Percentiles rank a stretch among this genome's conserved stretches.
These are phyloP conservation scores for Cottus gobio DNA, from an alignment of 2,113 vertebrate species.

Conservation along the genomic window DNA sequence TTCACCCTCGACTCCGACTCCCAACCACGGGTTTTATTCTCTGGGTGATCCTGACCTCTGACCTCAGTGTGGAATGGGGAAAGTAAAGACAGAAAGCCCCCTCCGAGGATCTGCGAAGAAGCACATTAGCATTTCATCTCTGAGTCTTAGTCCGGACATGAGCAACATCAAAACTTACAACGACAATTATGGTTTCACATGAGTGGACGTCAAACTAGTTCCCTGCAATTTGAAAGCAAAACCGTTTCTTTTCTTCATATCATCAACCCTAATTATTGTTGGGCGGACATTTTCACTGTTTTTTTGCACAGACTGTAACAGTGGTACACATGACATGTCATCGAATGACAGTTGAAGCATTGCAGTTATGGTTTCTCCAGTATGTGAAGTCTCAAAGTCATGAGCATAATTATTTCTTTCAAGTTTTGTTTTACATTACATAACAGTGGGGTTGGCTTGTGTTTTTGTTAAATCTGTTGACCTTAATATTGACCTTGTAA, in stretches of 20 bases:
- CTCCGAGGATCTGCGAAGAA: not conserved
- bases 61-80: not conserved
- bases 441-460: not conserved
- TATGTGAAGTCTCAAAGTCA: not conserved
- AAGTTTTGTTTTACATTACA: not conserved
- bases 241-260: not conserved
- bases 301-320: not conserved
- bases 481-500: not conserved
- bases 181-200: not conserved
- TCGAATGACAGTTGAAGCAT: not conserved
- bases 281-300: not conserved
- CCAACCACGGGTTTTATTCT: conserved; percentile 15
- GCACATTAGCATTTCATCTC: not conserved
- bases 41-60: conserved; percentile 25
- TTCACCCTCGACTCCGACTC: conserved; percentile 30
- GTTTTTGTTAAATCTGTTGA: not conserved
- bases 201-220: not conserved
- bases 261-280: not conserved
- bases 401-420: not conserved
- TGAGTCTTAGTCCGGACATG: not conserved
- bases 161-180: not conserved
- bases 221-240: not conserved
- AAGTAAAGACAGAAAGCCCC: not conserved
- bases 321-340: not conserved
- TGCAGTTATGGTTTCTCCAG: not conserved